Conservation (phyloP, 2,797 vertebrate species). For the Rhyacichthys aspro region DNA sequence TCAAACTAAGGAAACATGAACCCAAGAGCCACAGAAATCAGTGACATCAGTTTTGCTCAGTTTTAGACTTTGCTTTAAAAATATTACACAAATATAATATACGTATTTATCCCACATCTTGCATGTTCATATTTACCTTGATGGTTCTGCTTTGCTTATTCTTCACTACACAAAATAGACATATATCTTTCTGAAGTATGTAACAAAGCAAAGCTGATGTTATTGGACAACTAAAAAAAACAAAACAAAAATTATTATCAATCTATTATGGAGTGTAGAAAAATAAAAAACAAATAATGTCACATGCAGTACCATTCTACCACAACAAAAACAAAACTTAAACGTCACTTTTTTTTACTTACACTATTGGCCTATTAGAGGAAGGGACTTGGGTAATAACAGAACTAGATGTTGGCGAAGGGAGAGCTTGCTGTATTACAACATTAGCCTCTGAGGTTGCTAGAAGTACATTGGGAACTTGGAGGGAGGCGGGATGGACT, state of each 20-base stretch:
- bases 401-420: conserved; percentile 98
- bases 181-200: conserved; percentile 13
- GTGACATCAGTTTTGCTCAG: conserved; percentile 53
- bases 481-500: conserved; percentile 96
- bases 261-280: conserved; percentile 19
- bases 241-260: conserved; percentile 13
- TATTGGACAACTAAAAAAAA: conserved; percentile 30
- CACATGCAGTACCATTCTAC: conserved; percentile 52
- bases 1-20: background rate
- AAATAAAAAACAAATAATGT: conserved; percentile 62
- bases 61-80: conserved; percentile 14
- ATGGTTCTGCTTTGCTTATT: background rate
- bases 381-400: conserved; percentile 98
- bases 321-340: conserved; percentile 50
- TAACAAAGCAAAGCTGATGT: conserved; percentile 54
- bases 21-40: too few species aligned
- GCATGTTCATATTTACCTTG: background rate
- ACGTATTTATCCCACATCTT: background rate
- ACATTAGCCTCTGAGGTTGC: conserved; percentile 97
- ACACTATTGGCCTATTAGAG: conserved; percentile 98
- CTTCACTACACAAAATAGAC: background rate
- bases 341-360: too few species aligned
- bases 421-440: conserved; percentile 98
- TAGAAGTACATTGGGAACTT: conserved; percentile 98
- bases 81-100: background rate